phyloP scores from a whole-genome alignment of 2,113 vertebrate species.

The Syngnathoides biaculeatus region DNA sequence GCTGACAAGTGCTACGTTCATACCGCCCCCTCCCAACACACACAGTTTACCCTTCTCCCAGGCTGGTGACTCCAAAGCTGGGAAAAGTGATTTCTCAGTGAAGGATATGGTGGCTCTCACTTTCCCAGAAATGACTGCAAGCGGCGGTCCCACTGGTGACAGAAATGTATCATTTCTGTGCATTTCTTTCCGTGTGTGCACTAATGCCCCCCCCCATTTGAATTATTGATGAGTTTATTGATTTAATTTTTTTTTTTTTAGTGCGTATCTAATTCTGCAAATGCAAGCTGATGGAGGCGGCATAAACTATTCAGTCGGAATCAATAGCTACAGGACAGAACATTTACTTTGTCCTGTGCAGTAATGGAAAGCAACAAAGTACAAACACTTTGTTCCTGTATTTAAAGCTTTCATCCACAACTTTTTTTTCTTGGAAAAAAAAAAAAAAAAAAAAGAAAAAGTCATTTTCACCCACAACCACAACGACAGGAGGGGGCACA shows the following conservation, averaged over 20 bases:
- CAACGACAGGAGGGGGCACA: too few species aligned
- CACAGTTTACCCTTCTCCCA: neutral
- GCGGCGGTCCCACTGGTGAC: too few species aligned
- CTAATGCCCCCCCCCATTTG: conserved; percentile 28
- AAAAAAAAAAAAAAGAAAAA: too few species aligned
- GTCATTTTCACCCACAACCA: too few species aligned
- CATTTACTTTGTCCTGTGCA: neutral
- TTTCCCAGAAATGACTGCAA: conserved; percentile 1
- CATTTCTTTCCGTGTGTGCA: neutral
- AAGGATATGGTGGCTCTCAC: neutral
- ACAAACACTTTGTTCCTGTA: too few species aligned
- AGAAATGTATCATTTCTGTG: neutral
- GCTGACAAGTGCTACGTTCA: conserved; percentile 21
- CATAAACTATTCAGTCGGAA: neutral
- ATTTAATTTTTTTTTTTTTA: conserved; percentile 24
- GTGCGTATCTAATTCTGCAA: conserved; percentile 30
- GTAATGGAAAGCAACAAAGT: neutral
- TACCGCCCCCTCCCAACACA: too few species aligned
- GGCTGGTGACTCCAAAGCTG: neutral
- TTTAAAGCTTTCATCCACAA: too few species aligned
- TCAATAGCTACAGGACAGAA: neutral
- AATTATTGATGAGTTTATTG: conserved; percentile 52
- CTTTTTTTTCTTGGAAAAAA: too few species aligned
- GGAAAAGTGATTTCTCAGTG: neutral
- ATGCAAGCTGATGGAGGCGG: neutral